Base-by-base conservation (phyloP, 2,888 invertebrate genomes). In the Cremastobaeus sp. region DNA sequence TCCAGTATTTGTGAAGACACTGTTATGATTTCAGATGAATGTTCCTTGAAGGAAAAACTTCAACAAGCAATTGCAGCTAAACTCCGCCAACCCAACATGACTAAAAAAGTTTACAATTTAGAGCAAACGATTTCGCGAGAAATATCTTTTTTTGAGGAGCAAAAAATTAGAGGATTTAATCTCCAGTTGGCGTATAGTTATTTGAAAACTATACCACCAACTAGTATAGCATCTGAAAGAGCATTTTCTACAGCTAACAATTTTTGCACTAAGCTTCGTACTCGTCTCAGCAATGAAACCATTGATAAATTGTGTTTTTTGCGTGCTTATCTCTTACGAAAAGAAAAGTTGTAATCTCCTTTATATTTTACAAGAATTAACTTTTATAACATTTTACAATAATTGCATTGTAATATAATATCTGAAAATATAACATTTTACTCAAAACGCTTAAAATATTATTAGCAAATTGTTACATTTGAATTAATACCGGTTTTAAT, bases 201-300 rank as follows among this genome's bases (percentile, higher is more conserved):
- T 59, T 47, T 59, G 37, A n/a, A 47, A 17, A 47, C 45, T 17
- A 59, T 59, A 35, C 34, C n/a, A 35, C 50, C 34, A 14, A 50
- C 50, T 14, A 50, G 50, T 50, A 21, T 50, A 8, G 50, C 34
- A 17, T 59, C 59, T 1, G 47, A 59, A 35, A 34, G 45, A 41
- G 45, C 59, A 47, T 59, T 59, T 47, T 59, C 45, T 8, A 45
- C 14, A 9, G 59, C 59, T 37, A 47, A 37, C 35, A 35, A 21
- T 28, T 15, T 59, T 47, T 59, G 32, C 17, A 59, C 35, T 2
- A 59, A 59, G 47, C 35, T 59, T 47, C 21, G 47, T 1, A 47
- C 59, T 11, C 35, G 59, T 4, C 47, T 59, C 47, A 37, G 47
- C 25, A 39, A 47, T 25, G 28, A 25, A 15, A 15, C 52, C 15